Evolutionary conservation across 2,113 vertebrate species (phyloP).

Genomic region (Cyanoliseus patagonus): DNA sequence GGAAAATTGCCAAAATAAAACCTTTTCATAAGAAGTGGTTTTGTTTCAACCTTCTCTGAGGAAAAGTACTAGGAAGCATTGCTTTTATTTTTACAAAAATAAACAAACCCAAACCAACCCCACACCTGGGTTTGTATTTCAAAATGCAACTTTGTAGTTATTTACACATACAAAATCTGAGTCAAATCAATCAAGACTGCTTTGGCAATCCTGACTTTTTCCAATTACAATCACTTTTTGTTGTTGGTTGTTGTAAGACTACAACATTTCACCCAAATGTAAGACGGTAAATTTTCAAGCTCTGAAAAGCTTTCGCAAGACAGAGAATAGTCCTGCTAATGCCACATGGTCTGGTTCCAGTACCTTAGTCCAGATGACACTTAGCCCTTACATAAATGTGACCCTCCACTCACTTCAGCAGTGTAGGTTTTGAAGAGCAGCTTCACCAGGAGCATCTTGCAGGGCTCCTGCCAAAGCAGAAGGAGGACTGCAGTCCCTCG

Average conservation of each 20-base stretch:
- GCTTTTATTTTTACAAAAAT: not conserved
- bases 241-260: not conserved
- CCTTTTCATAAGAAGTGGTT: not conserved
- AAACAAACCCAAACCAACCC: not conserved
- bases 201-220: not conserved
- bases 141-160: not conserved
- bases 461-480: not conserved
- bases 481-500: not conserved
- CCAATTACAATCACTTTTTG: not conserved
- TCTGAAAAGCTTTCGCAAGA: slow-evolving; percentile 1
- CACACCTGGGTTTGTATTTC: not conserved
- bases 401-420: not conserved
- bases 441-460: not conserved
- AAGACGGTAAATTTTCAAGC: not conserved
- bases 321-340: not conserved
- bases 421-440: not conserved
- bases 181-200: not conserved
- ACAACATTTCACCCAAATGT: not conserved
- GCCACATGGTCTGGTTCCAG: not conserved
- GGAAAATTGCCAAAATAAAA: not conserved
- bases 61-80: not conserved
- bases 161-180: not conserved
- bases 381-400: not conserved
- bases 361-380: not conserved
- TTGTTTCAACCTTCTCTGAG: not conserved